Percentiles rank a stretch among this genome's conserved stretches.
Evolutionary conservation across 2,797 vertebrate species (phyloP).

Genomic region (Scomberomorus guttatus): DNA sequence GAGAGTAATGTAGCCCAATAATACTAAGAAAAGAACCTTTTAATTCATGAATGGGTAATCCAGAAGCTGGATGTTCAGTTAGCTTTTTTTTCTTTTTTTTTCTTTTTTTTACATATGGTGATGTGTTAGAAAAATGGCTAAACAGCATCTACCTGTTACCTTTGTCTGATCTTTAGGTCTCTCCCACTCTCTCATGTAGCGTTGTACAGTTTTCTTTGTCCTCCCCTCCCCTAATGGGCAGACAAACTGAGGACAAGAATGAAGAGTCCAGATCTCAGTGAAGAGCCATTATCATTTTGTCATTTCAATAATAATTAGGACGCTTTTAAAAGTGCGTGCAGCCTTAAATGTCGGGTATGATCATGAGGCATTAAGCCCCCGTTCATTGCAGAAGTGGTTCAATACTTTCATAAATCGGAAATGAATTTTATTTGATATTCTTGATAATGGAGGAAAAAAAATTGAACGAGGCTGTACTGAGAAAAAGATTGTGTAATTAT

Average conservation of each 20-base stretch:
- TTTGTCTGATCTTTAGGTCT: not conserved
- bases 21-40: not conserved
- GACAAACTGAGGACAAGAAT: conserved; percentile 24
- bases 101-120: too few species aligned
- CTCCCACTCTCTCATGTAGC: not conserved
- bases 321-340: conserved; percentile 40
- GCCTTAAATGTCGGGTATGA: conserved; percentile 32
- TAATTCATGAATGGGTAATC: not conserved
- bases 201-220: conserved; percentile 12
- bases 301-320: conserved; percentile 45
- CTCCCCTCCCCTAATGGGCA: not conserved
- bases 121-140: not conserved
- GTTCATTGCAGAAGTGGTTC: conserved; percentile 37
- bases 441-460: conserved; percentile 49
- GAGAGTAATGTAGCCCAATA: not conserved
- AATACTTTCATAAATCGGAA: conserved; percentile 53
- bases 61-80: not conserved
- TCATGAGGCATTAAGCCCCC: conserved; percentile 41
- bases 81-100: not conserved
- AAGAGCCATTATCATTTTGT: conserved; percentile 23
- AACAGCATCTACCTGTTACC: not conserved
- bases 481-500: conserved; percentile 30
- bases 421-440: conserved; percentile 49
- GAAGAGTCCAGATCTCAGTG: conserved; percentile 21
- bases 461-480: conserved; percentile 11